These are phyloP conservation scores for Mythimna ferrago DNA, from an alignment of 2,888 invertebrate genomes.

Conservation along the genomic window DNA sequence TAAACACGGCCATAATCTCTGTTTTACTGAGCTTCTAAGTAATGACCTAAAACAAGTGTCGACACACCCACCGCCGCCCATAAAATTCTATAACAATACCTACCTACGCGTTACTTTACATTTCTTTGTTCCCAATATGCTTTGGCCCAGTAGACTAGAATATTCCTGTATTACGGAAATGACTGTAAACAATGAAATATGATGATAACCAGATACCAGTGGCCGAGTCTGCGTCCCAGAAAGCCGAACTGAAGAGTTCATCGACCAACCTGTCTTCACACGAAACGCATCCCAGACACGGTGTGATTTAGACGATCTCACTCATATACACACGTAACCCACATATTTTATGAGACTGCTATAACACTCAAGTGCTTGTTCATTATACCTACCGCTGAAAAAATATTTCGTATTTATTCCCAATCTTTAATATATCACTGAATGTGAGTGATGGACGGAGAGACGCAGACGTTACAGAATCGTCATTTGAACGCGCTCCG, in stretches of 20 bases:
- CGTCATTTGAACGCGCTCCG: conserved; percentile 19
- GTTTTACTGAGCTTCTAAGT: conserved; percentile 54
- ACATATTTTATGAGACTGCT: conserved; percentile 56
- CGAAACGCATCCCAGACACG: conserved; percentile 56
- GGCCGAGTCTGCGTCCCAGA: conserved; percentile 54
- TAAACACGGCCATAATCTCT: conserved; percentile 50
- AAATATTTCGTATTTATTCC: conserved; percentile 46
- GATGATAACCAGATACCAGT: conserved; percentile 64
- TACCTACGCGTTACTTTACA: conserved; percentile 26
- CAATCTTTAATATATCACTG: conserved; percentile 40
- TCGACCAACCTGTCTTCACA: conserved; percentile 67
- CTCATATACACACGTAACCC: conserved; percentile 52
- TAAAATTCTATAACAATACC: conserved; percentile 51
- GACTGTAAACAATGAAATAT: conserved; percentile 53
- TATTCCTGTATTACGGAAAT: conserved; percentile 48
- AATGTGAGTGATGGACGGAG: conserved; percentile 42
- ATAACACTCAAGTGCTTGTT: conserved; percentile 47
- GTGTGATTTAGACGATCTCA: conserved; percentile 51
- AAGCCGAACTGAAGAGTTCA: conserved; percentile 71
- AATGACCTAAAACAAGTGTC: conserved; percentile 50
- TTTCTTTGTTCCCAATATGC: conserved; percentile 50
- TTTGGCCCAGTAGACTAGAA: conserved; percentile 49
- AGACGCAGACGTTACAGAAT: conserved; percentile 37
- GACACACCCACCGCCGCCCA: conserved; percentile 37
- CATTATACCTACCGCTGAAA: conserved; percentile 41